These are phyloP conservation scores for Lycaena phlaeas DNA, from an alignment of 2,888 invertebrate species.

Conservation along the genomic window DNA sequence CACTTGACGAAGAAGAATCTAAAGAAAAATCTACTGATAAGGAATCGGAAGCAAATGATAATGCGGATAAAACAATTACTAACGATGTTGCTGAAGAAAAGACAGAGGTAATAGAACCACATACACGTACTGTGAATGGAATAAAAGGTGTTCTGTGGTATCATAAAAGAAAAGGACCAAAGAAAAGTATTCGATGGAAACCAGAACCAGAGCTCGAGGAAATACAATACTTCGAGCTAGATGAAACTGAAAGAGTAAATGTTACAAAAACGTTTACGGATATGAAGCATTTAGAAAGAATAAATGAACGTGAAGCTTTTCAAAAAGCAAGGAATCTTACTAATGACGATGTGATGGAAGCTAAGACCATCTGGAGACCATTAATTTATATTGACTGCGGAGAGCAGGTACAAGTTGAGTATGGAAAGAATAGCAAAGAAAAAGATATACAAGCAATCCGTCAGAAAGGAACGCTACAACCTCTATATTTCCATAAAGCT, in stretches of 20 bases:
- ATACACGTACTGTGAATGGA: constrained; percentile 69
- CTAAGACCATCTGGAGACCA: constrained; percentile 83
- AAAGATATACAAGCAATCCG: constrained; percentile 89
- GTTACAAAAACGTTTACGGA: constrained; percentile 93
- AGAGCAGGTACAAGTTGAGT: constrained; percentile 76
- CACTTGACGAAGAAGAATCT: constrained; percentile 80
- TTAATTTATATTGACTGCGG: constrained; percentile 79
- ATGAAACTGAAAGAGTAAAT: constrained; percentile 96
- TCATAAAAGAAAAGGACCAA: constrained; percentile 83
- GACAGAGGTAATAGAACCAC: constrained; percentile 47
- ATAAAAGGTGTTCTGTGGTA: constrained; percentile 83
- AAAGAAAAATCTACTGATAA: constrained; percentile 51
- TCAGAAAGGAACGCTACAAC: constrained; percentile 87
- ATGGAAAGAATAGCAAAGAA: constrained; percentile 88
- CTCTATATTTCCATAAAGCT: constrained; percentile 84
- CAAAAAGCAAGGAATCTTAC: constrained; percentile 82
- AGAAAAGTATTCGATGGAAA: constrained; percentile 87
- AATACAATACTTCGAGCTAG: constrained; percentile 92
- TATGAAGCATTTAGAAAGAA: constrained; percentile 92
- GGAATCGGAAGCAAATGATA: background rate
- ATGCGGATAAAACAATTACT: constrained; percentile 31
- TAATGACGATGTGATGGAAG: constrained; percentile 86
- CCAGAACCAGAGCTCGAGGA: constrained; percentile 85
- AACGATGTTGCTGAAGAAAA: constrained; percentile 39
- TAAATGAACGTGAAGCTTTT: constrained; percentile 86